phyloP scores from a whole-genome alignment of 2,113 vertebrate genomes.

The Alethe diademata region DNA sequence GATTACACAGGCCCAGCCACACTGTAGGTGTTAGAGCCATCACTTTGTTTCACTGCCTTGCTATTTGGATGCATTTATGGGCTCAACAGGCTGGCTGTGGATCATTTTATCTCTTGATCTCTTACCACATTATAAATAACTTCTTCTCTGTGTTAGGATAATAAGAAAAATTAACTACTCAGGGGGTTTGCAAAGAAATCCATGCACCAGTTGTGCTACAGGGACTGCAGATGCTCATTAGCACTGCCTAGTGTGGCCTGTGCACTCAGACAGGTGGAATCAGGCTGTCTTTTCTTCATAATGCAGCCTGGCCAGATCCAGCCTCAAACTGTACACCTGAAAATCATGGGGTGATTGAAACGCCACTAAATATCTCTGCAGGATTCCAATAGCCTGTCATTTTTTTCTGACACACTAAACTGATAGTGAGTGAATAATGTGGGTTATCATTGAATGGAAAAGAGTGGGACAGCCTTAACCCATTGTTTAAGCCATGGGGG shows the following conservation, averaged over 20 bases:
- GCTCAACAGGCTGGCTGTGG: neutral
- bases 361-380: neutral
- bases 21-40: neutral
- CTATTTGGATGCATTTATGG: neutral
- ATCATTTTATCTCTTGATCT: neutral
- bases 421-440: neutral
- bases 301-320: neutral
- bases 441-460: neutral
- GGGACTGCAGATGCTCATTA: neutral
- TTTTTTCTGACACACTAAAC: neutral
- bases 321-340: neutral
- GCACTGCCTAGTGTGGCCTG: neutral
- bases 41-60: neutral
- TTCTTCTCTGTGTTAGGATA: neutral
- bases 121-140: neutral
- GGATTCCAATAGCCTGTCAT: neutral
- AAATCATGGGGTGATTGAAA: neutral
- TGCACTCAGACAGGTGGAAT: neutral
- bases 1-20: neutral
- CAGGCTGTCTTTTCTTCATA: neutral
- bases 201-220: neutral
- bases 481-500: neutral
- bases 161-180: neutral
- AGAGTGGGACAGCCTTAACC: neutral
- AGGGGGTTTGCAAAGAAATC: neutral